A percentile compares a stretch with the other conserved stretches of the same genome.
Evolutionary conservation across 2,888 invertebrate species (phyloP).

Genomic region (Scrobipalpa costella): DNA sequence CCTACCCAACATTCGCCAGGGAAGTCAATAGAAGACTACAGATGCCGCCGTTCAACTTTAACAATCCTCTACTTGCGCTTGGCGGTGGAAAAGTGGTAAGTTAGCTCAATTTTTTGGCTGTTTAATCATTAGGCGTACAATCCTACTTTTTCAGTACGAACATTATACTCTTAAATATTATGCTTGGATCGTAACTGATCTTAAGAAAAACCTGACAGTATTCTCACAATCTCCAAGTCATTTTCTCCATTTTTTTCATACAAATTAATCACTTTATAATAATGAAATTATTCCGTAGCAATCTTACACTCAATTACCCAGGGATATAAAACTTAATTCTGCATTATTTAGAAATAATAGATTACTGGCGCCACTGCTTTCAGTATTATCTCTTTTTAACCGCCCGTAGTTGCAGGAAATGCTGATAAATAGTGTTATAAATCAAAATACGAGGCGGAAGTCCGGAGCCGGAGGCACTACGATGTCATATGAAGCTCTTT

Average conservation of each 20-base stretch:
- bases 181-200: too few relatives aligned
- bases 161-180: too few relatives aligned
- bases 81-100: slow-evolving; percentile 88
- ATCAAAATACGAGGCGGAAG: slow-evolving; percentile 14
- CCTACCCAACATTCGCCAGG: slow-evolving; percentile 86
- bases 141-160: too few relatives aligned
- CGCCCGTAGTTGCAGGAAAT: not conserved
- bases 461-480: slow-evolving; percentile 1
- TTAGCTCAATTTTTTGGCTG: slow-evolving; percentile 28
- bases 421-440: slow-evolving; percentile 12
- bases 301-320: too few relatives aligned
- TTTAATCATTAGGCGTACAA: too few relatives aligned
- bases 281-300: too few relatives aligned
- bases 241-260: too few relatives aligned
- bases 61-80: slow-evolving; percentile 87
- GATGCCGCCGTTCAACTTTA: slow-evolving; percentile 92
- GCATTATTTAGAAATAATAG: not conserved
- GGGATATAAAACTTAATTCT: not conserved
- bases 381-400: not conserved
- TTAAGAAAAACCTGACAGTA: too few relatives aligned
- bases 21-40: slow-evolving; percentile 92
- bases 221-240: too few relatives aligned
- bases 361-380: not conserved
- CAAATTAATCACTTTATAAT: too few relatives aligned
- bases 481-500: not conserved